Conservation (phyloP, 23 tunicate genomes). For the Oikopleura dioica region DNA sequence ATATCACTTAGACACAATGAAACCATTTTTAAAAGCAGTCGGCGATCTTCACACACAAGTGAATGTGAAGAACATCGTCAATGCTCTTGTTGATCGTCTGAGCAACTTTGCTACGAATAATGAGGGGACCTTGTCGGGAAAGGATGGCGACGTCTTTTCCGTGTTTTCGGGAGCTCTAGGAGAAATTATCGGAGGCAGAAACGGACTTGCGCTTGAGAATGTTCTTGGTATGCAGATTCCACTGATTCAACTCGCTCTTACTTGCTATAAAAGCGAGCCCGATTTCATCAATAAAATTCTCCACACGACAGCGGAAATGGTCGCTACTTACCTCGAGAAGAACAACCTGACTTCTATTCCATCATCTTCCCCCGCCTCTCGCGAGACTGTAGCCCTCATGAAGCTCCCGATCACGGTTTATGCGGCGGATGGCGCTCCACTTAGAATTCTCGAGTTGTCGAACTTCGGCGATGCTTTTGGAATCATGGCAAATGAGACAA, state of each 20-base stretch:
- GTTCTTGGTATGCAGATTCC: constrained; percentile 63
- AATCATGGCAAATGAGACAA: not conserved
- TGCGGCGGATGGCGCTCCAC: not conserved
- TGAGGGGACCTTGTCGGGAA: not conserved
- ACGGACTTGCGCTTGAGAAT: constrained; percentile 21
- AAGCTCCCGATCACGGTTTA: not conserved
- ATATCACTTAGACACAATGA: constrained; percentile 54
- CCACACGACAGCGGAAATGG: constrained; percentile 44
- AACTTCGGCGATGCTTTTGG: not conserved
- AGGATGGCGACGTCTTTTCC: not conserved
- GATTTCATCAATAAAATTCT: constrained; percentile 56
- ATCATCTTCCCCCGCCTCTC: not conserved
- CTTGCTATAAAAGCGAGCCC: constrained; percentile 34
- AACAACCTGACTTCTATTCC: not conserved
- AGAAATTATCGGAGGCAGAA: not conserved
- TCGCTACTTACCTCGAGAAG: constrained; percentile 12
- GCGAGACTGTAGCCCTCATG: not conserved
- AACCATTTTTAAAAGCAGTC: constrained; percentile 42
- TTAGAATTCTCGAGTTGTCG: not conserved
- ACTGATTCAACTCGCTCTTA: constrained; percentile 44
- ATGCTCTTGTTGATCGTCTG: constrained; percentile 43
- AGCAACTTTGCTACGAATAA: not conserved
- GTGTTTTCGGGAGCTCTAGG: not conserved
- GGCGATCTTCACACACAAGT: constrained; percentile 39
- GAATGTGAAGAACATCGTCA: constrained; percentile 50